Percentiles rank a stretch among this genome's conserved stretches.
phyloP scores from a whole-genome alignment of 2,797 vertebrate species.

The Botia almorhae region DNA sequence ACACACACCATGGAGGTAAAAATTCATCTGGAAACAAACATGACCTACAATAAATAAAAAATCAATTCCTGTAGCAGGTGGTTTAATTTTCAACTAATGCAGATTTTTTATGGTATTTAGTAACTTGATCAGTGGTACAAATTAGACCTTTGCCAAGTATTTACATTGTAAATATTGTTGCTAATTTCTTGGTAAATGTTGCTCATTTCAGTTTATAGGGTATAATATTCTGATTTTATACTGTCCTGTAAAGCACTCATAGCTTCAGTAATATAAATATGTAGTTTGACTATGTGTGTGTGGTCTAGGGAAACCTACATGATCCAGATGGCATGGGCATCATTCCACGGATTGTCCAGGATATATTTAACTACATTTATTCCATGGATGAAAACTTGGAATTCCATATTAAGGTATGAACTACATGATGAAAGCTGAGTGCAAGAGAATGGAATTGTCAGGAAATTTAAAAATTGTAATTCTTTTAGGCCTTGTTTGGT shows the following conservation, averaged over 20 bases:
- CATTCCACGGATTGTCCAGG: conserved; percentile 95
- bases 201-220: background rate
- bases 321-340: conserved; percentile 95
- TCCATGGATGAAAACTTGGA: conserved; percentile 99
- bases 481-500: too few relatives aligned
- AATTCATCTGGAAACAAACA: background rate
- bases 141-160: background rate
- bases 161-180: background rate
- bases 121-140: background rate
- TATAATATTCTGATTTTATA: background rate
- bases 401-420: conserved; percentile 91
- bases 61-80: background rate
- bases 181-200: background rate
- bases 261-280: background rate
- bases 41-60: background rate
- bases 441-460: too few relatives aligned
- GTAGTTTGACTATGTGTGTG: background rate
- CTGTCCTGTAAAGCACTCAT: background rate
- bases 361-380: conserved; percentile 99
- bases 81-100: background rate
- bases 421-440: background rate
- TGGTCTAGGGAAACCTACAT: conserved; percentile 88
- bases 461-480: too few relatives aligned
- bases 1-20: conserved; percentile 99
- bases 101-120: background rate